Base-by-base conservation (phyloP, 2,888 invertebrate genomes). In the Ischnura elegans region DNA sequence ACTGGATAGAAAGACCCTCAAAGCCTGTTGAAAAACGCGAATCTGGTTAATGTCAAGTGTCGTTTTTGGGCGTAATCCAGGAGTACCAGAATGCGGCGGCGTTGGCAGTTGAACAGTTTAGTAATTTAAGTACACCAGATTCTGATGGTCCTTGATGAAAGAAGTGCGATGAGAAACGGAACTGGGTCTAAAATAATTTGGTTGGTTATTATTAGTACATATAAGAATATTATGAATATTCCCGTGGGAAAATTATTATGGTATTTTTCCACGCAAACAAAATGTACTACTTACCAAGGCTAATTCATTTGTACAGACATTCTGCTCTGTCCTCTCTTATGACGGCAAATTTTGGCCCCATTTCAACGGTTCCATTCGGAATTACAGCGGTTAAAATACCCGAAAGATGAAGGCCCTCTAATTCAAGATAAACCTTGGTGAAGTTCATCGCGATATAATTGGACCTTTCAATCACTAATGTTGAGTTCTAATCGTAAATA, bases 51-150 rank as follows among this genome's bases (percentile, higher is more conserved):
- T 29, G 55, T 29, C 55, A 55, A 55, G 42, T 42, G 51, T 47
- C 19, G 8, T 36, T 51, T 55, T 87, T 87, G 55, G 87, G 55
- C 5, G 36, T 10, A 55, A 55, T 87, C 87, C 87, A 87, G 42
- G 47, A 55, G 55, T 42, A 55, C 36, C 87, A 87, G 87, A 47
- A 76, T 25, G 87, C 19, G 55, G 25, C 55, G 55, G 21, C 0
- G 42, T 55, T 55, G 87, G 42, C 55, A 87, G 42, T 10, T 36
- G 21, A 36, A 46, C 46, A 43, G n/a, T 43, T 46, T n/a, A 45
- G 86, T 16, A 86, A 86, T 86, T 45, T 86, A 86, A 86, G 86
- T 5, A 46, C 45, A 86, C 36, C 45, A 86, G n/a, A 46, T 45
- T n/a, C 46, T 25, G 76, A 36, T 36, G 76, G 13, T 36, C 36